Percentiles rank a stretch among this genome's conserved stretches.
These are phyloP conservation scores for Quiscalus mexicanus DNA, from an alignment of 2,113 vertebrate species.

Conservation along the genomic window DNA sequence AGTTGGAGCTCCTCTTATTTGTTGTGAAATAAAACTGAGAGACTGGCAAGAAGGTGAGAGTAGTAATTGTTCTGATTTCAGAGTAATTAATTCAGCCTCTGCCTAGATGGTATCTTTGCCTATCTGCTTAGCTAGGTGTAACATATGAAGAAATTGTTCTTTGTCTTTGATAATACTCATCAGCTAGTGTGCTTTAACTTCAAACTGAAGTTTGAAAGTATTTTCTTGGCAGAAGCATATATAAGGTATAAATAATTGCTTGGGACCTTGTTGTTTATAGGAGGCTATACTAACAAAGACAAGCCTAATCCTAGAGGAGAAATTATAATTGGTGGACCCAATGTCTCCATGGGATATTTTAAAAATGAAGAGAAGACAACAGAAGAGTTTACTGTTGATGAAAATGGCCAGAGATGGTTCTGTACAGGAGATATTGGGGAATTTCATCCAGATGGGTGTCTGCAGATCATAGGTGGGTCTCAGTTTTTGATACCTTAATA, in stretches of 20 bases:
- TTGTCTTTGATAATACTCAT: neutral
- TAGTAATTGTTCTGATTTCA: neutral
- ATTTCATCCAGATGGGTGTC: conserved; percentile 91
- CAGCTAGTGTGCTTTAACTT: neutral
- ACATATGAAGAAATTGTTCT: neutral
- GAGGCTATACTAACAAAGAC: conserved; percentile 91
- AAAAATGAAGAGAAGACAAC: conserved; percentile 80
- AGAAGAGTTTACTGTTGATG: conserved; percentile 87
- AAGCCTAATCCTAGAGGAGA: conserved; percentile 93
- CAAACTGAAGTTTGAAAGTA: neutral
- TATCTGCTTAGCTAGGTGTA: neutral
- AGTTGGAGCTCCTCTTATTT: conserved; percentile 94
- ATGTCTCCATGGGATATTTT: conserved; percentile 94
- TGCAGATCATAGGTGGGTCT: conserved; percentile 92
- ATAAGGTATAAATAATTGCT: neutral
- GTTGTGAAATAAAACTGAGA: conserved; percentile 90
- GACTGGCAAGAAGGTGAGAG: conserved; percentile 94
- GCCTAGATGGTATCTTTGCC: neutral
- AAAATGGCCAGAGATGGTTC: conserved; percentile 93
- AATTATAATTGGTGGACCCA: conserved; percentile 92
- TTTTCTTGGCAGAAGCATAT: neutral
- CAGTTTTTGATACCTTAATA: neutral
- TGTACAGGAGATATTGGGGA: conserved; percentile 96
- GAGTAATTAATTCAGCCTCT: neutral
- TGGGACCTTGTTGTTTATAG: conserved; percentile 69